A percentile compares a stretch with the other conserved stretches of the same genome.
These are phyloP conservation scores for Himalopsyche anomala DNA, from an alignment of 2,888 invertebrate genomes.

Conservation along the genomic window DNA sequence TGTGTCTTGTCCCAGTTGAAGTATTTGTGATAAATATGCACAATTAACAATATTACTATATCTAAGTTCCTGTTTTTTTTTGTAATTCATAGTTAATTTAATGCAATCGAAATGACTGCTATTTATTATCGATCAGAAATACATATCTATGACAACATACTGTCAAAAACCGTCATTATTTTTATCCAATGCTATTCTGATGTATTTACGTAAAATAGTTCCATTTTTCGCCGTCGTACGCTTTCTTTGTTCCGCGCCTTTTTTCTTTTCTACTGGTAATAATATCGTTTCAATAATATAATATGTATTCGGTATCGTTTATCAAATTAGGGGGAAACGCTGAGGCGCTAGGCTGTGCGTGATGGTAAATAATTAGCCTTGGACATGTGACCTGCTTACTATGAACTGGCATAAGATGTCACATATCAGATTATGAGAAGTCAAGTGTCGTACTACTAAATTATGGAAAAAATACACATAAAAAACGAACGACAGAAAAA, in stretches of 20 bases:
- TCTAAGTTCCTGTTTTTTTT: too few relatives aligned
- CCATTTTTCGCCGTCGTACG: background rate
- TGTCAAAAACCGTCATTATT: too few relatives aligned
- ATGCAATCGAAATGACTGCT: too few relatives aligned
- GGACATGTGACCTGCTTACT: slow-evolving; percentile 22
- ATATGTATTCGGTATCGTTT: slow-evolving; percentile 23
- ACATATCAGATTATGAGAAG: background rate
- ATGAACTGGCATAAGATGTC: background rate
- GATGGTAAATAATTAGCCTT: slow-evolving; percentile 4
- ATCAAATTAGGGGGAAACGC: slow-evolving; percentile 29
- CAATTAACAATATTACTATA: too few relatives aligned
- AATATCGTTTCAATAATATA: background rate
- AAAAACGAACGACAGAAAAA: too few relatives aligned
- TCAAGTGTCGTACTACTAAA: background rate
- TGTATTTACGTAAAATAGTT: slow-evolving; percentile 1
- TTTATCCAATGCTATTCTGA: background rate
- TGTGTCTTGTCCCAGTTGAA: too few relatives aligned
- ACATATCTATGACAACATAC: too few relatives aligned
- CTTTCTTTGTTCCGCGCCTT: background rate
- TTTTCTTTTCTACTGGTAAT: background rate
- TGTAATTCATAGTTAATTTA: too few relatives aligned
- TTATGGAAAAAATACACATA: too few relatives aligned
- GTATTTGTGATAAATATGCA: too few relatives aligned
- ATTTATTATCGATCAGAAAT: too few relatives aligned
- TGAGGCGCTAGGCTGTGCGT: background rate